These are phyloP conservation scores for Isoperla grammatica DNA, from an alignment of 2,888 invertebrate genomes.

Conservation along the genomic window DNA sequence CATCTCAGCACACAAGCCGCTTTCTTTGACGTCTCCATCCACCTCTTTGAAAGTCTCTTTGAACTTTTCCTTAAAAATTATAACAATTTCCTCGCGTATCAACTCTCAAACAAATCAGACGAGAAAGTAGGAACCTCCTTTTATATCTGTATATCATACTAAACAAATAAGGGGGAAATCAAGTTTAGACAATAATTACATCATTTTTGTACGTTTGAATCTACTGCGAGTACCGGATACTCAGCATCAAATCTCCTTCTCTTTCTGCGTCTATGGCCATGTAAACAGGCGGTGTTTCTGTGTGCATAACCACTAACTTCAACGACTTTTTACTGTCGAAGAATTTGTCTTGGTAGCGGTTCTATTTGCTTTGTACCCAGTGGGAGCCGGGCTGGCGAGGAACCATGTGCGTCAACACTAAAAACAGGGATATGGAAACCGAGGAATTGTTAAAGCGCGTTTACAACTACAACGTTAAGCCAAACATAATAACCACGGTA, in stretches of 20 bases:
- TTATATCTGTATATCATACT: neutral
- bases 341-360: slow-evolving; percentile 17
- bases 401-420: neutral
- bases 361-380: slow-evolving; percentile 11
- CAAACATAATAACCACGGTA: neutral
- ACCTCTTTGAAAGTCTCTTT: neutral
- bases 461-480: neutral
- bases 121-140: neutral
- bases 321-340: slow-evolving; percentile 3
- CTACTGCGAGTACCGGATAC: neutral
- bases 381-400: neutral
- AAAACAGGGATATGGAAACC: neutral
- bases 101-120: slow-evolving; percentile 9
- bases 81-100: slow-evolving; percentile 3
- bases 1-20: too few species aligned
- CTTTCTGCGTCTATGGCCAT: neutral
- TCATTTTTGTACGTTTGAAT: neutral
- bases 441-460: neutral
- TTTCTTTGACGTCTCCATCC: too few species aligned
- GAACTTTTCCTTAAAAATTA: slow-evolving; percentile 6
- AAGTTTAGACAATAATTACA: slow-evolving; percentile 6
- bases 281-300: slow-evolving; percentile 9
- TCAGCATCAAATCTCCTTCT: neutral
- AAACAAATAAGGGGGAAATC: slow-evolving; percentile 6
- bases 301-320: slow-evolving; percentile 4